A percentile compares a stretch with the other conserved stretches of the same genome.
These are phyloP conservation scores for Aporophyla nigra DNA, from an alignment of 2,888 invertebrate species.

Conservation along the genomic window DNA sequence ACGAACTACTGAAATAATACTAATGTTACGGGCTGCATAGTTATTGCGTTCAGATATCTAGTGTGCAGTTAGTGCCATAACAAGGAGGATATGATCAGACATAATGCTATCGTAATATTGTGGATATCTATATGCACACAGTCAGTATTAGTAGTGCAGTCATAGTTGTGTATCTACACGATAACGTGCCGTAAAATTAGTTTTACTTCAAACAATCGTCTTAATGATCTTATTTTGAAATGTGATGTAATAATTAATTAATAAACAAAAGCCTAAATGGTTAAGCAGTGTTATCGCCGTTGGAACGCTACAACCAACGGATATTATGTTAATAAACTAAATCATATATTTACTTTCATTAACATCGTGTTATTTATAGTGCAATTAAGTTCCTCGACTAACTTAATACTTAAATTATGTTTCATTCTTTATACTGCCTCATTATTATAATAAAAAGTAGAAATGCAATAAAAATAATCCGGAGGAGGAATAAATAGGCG, in stretches of 20 bases:
- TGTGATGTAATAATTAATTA: slow-evolving; percentile 62
- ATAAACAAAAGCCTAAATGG: slow-evolving; percentile 78
- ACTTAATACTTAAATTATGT: slow-evolving; percentile 81
- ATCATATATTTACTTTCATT: slow-evolving; percentile 80
- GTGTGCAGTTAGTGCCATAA: slow-evolving; percentile 67
- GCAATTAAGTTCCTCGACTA: slow-evolving; percentile 82
- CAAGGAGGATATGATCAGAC: slow-evolving; percentile 42
- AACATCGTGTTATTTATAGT: slow-evolving; percentile 84
- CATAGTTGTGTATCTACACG: slow-evolving; percentile 65
- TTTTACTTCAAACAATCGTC: slow-evolving; percentile 73
- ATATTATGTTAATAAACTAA: slow-evolving; percentile 80
- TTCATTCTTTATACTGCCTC: slow-evolving; percentile 85
- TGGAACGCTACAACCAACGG: slow-evolving; percentile 84
- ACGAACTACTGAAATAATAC: slow-evolving; percentile 72
- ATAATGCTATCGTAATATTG: slow-evolving; percentile 43
- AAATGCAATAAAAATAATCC: slow-evolving; percentile 84
- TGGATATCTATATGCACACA: slow-evolving; percentile 60
- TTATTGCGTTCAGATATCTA: slow-evolving; percentile 58
- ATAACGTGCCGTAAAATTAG: slow-evolving; percentile 76
- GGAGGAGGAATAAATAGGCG: slow-evolving; percentile 81
- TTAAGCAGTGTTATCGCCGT: slow-evolving; percentile 89
- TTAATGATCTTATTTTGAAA: slow-evolving; percentile 63
- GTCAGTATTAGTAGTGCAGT: slow-evolving; percentile 66
- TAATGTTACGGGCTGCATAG: slow-evolving; percentile 73
- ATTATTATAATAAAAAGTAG: slow-evolving; percentile 78